Percentiles rank a stretch among this genome's conserved stretches.
Conservation (phyloP, 2,797 vertebrate species). For the Chloroceryle amazona region DNA sequence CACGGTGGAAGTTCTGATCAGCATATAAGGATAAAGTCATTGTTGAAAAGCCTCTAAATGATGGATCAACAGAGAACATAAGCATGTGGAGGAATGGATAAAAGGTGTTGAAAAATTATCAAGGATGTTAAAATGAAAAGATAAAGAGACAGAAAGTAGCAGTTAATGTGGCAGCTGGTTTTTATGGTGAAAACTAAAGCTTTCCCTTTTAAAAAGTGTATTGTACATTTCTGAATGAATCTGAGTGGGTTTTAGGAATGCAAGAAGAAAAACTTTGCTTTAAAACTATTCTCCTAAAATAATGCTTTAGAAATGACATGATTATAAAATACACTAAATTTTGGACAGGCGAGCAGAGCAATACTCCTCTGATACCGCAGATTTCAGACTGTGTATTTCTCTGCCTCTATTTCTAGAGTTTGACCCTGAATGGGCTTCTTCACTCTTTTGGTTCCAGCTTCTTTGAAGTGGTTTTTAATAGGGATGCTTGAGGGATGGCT, state of each 20-base stretch:
- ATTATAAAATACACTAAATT: background rate
- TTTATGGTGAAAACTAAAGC: background rate
- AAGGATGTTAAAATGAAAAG: background rate
- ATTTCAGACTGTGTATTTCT: background rate
- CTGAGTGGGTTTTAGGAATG: background rate
- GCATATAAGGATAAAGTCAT: accelerated
- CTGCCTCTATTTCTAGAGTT: background rate
- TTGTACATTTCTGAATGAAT: background rate
- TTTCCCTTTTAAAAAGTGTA: background rate
- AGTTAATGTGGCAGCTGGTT: background rate
- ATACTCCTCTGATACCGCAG: background rate
- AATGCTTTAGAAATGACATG: background rate
- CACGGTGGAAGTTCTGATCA: background rate
- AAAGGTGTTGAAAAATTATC: background rate
- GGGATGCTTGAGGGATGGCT: background rate
- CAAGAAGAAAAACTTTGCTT: background rate
- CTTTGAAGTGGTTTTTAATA: background rate
- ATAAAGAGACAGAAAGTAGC: background rate
- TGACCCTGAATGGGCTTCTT: background rate
- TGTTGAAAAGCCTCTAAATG: background rate
- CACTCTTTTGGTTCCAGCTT: background rate
- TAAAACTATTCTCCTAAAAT: background rate
- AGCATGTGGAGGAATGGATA: background rate
- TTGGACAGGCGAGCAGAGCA: background rate
- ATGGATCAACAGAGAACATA: background rate